These are phyloP conservation scores for Platyrinchus mystaceus DNA, from an alignment of 2,797 vertebrate genomes.

Conservation along the genomic window DNA sequence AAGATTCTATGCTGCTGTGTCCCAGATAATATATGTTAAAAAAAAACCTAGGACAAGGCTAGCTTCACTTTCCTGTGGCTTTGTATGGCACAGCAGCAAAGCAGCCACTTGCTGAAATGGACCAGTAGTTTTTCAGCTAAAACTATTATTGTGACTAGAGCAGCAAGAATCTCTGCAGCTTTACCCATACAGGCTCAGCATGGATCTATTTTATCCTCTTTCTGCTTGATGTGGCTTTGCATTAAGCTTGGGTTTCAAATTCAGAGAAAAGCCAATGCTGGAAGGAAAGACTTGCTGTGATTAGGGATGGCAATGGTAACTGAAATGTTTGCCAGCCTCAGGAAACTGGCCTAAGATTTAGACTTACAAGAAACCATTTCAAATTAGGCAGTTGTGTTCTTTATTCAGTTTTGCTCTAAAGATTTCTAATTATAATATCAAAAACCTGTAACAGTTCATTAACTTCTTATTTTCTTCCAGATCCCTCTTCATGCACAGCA, in stretches of 20 bases:
- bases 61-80: not conserved
- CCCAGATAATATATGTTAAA: not conserved
- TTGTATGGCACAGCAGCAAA: conserved; percentile 14
- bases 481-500: not conserved
- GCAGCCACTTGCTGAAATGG: not conserved
- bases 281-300: conserved; percentile 2
- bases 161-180: conserved; percentile 2
- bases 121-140: not conserved
- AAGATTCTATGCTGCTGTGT: conserved; percentile 2
- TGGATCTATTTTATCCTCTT: not conserved
- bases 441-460: not conserved
- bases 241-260: conserved; percentile 41
- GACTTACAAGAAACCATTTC: not conserved
- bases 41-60: not conserved
- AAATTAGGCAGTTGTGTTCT: not conserved
- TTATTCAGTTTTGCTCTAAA: not conserved
- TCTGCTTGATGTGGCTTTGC: conserved; percentile 55
- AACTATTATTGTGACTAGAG: conserved; percentile 1
- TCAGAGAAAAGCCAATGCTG: conserved; percentile 10
- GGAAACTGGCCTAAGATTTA: not conserved
- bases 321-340: not conserved
- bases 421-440: not conserved
- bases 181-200: not conserved
- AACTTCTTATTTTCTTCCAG: not conserved
- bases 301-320: not conserved